Evolutionary conservation across 1,140 invertebrate species (phyloP).

Genomic region (Rhynchophorus ferrugineus): DNA sequence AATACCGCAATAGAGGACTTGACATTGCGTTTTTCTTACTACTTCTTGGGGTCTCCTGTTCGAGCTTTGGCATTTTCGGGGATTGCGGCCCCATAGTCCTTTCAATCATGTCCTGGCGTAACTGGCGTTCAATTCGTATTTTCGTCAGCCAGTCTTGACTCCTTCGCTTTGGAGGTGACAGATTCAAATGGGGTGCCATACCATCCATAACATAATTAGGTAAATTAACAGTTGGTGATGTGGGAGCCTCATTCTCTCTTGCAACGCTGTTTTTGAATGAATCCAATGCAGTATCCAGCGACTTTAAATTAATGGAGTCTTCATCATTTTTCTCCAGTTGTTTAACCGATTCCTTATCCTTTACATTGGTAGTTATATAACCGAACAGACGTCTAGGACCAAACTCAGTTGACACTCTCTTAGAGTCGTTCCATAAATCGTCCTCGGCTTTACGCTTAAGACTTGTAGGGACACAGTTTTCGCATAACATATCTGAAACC

Average conservation of each 20-base stretch:
- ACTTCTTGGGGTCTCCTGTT: slow-evolving; percentile 18
- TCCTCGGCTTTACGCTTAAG: slow-evolving; percentile 21
- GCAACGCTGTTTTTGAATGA: slow-evolving; percentile 8
- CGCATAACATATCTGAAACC: slow-evolving; percentile 19
- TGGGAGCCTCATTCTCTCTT: slow-evolving; percentile 7
- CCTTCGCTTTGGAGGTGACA: slow-evolving; percentile 60
- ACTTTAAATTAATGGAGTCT: slow-evolving; percentile 14
- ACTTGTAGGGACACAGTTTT: slow-evolving; percentile 22
- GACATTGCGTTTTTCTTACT: slow-evolving; percentile 10
- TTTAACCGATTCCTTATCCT: slow-evolving; percentile 6
- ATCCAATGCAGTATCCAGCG: slow-evolving; percentile 16
- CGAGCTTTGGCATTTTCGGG: slow-evolving; percentile 23
- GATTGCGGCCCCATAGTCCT: slow-evolving; percentile 15
- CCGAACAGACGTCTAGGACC: slow-evolving; percentile 26
- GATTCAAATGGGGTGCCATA: slow-evolving; percentile 63
- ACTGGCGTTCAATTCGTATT: slow-evolving; percentile 51
- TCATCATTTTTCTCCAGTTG: slow-evolving; percentile 11
- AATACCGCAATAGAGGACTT: slow-evolving; percentile 33
- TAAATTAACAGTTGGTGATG: slow-evolving; percentile 58
- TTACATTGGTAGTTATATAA: slow-evolving; percentile 16
- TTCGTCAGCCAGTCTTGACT: slow-evolving; percentile 66
- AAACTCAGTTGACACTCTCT: slow-evolving; percentile 21
- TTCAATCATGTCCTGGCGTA: slow-evolving; percentile 29
- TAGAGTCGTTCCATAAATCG: slow-evolving; percentile 20
- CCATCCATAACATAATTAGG: slow-evolving; percentile 71